phyloP scores from a whole-genome alignment of 1,140 invertebrate species.

The Aphelinus atriplicis region DNA sequence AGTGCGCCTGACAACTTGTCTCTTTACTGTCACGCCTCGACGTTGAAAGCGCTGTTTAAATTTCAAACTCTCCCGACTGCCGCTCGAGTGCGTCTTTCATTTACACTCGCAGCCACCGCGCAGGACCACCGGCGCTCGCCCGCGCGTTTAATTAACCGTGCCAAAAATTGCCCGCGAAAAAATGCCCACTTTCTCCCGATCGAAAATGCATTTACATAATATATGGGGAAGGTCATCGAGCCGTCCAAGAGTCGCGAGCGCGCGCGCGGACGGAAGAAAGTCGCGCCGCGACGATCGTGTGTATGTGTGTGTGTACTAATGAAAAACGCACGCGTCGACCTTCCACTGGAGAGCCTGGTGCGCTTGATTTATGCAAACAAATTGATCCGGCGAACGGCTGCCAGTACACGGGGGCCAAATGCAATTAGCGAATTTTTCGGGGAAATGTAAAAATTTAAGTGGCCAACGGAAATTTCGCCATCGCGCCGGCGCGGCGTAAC shows the following conservation, averaged over 20 bases:
- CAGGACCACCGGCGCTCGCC: no score
- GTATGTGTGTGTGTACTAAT: not conserved
- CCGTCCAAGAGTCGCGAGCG: not conserved
- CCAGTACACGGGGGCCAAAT: no score
- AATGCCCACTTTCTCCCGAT: not conserved
- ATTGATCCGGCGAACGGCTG: not conserved
- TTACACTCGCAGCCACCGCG: no score
- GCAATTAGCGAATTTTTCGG: no score
- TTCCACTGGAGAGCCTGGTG: no score
- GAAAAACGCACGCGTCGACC: conserved; percentile 19
- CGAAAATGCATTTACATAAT: conserved; percentile 11
- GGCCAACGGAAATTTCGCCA: no score
- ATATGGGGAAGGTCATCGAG: not conserved
- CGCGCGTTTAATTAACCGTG: no score
- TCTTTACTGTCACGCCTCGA: no score
- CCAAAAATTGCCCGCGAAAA: no score
- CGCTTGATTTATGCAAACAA: conserved; percentile 19
- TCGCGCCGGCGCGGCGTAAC: no score
- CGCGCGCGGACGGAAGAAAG: not conserved
- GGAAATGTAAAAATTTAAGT: no score
- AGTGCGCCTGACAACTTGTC: no score
- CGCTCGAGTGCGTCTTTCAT: not conserved
- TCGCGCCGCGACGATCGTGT: not conserved
- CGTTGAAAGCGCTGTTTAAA: not conserved
- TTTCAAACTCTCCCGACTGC: not conserved